Percentiles rank a stretch among this genome's conserved stretches.
Conservation (phyloP, 1,140 invertebrate genomes). For the Plodia interpunctella region DNA sequence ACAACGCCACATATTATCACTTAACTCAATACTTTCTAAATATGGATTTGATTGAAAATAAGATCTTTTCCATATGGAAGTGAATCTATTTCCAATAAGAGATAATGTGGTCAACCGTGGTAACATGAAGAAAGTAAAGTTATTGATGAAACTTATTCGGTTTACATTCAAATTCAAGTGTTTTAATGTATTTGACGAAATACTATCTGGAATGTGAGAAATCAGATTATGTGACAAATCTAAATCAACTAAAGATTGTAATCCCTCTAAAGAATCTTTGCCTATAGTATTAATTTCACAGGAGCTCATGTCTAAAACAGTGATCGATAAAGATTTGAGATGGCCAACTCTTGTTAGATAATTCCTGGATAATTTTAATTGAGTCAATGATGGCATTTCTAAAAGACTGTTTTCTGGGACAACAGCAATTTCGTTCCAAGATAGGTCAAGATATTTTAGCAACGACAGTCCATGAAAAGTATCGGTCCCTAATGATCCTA, state of each 20-base stretch:
- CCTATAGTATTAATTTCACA: constrained; percentile 79
- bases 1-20: constrained; percentile 86
- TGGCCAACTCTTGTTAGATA: constrained; percentile 79
- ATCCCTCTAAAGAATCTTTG: constrained; percentile 71
- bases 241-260: constrained; percentile 75
- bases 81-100: constrained; percentile 82
- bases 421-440: constrained; percentile 80
- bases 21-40: constrained; percentile 76
- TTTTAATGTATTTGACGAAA: constrained; percentile 76
- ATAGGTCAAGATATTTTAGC: constrained; percentile 80
- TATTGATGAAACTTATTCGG: constrained; percentile 72
- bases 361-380: constrained; percentile 81
- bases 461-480: constrained; percentile 78
- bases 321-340: constrained; percentile 76
- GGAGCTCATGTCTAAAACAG: constrained; percentile 77
- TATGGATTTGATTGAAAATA: constrained; percentile 80
- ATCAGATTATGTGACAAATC: constrained; percentile 80
- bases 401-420: constrained; percentile 76
- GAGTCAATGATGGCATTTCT: constrained; percentile 76
- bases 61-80: constrained; percentile 76
- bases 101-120: constrained; percentile 77
- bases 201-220: constrained; percentile 75
- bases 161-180: constrained; percentile 79
- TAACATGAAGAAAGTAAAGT: constrained; percentile 77
- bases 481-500: constrained; percentile 75